Base-by-base conservation (phyloP, 2,113 vertebrate species). In the Percopsis transmontana region DNA sequence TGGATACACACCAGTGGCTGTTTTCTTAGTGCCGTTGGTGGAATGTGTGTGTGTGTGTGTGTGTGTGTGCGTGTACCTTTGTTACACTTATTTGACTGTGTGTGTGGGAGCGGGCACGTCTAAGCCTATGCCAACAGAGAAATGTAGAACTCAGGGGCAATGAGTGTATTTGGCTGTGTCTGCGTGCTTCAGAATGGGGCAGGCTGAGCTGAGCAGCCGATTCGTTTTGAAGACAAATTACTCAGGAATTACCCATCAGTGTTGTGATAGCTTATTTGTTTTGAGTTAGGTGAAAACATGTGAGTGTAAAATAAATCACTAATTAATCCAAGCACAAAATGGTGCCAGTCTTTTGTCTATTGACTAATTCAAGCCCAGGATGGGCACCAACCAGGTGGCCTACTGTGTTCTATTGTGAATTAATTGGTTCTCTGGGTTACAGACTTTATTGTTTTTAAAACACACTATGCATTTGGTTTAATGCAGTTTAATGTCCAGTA, bases 141-240 rank as follows among this genome's bases (percentile, higher is more conserved):
- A 76, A 81, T 76, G 51, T 66, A 72, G 79, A 83, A 70, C 76
- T 80, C 52, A 58, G 58, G 79, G 80, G 71, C 81, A 85, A 70
- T 40, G 81, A 77, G 85, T 84, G 63, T 79, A 83, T 87, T 81
- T 87, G 85, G 76, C 79, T 70, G 64, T 19, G 59, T 74, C 54
- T 66, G 38, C 66, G 59, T 21, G 62, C 70, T 72, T 70, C 41
- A 69, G 84, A 81, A 76, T 58, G 45, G 66, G 74, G 68, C 18
- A 63, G 57, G 56, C 52, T 53, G 52, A 53, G 55, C 77, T 41
- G 67, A n/a, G n/a, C n/a, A n/a, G 53, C 54, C 0, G 58, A 76
- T 70, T 21, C 61, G 47, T 38, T 16, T 2, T 47, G 55, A 21
- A 74, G 58, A 81, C 66, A 59, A 72, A 41, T 56, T 47, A 59